Conservation (phyloP, 2,888 invertebrate genomes). For the Hylaea fasciaria region DNA sequence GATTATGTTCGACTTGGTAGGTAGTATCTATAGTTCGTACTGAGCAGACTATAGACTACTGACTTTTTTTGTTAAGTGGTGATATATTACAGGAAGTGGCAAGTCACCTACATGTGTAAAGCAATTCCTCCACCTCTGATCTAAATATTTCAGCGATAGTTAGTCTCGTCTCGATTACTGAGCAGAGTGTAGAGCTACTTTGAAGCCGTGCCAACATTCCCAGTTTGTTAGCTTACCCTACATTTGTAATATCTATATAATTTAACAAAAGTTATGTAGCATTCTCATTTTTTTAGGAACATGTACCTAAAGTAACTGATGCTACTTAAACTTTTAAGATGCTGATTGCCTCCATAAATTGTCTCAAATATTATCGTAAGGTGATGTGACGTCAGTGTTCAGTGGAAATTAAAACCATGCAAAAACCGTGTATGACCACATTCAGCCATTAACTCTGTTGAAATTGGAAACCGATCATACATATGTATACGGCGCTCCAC, state of each 20-base stretch:
- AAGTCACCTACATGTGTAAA: conserved; percentile 28
- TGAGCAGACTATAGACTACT: background rate
- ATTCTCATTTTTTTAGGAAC: background rate
- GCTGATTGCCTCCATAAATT: too few relatives aligned
- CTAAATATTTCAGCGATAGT: conserved; percentile 43
- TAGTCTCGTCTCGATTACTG: conserved; percentile 24
- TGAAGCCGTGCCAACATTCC: conserved; percentile 60
- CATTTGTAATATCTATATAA: conserved; percentile 6
- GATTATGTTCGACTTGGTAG: background rate
- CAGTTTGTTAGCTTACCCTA: conserved; percentile 34
- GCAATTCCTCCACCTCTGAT: conserved; percentile 25
- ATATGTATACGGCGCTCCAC: conserved; percentile 36
- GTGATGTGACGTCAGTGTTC: conserved; percentile 3
- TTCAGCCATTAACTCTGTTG: conserved; percentile 36
- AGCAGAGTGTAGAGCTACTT: conserved; percentile 40
- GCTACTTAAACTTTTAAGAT: too few relatives aligned
- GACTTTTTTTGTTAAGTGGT: conserved; percentile 1
- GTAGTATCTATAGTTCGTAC: background rate
- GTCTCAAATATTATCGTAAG: background rate
- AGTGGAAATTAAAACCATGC: background rate
- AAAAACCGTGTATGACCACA: conserved; percentile 1
- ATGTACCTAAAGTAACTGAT: background rate
- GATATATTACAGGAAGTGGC: conserved; percentile 30
- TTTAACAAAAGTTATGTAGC: background rate
- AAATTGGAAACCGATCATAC: conserved; percentile 53